These are phyloP conservation scores for Enteromius treurensis DNA, from an alignment of 2,797 vertebrate genomes.

Conservation along the genomic window DNA sequence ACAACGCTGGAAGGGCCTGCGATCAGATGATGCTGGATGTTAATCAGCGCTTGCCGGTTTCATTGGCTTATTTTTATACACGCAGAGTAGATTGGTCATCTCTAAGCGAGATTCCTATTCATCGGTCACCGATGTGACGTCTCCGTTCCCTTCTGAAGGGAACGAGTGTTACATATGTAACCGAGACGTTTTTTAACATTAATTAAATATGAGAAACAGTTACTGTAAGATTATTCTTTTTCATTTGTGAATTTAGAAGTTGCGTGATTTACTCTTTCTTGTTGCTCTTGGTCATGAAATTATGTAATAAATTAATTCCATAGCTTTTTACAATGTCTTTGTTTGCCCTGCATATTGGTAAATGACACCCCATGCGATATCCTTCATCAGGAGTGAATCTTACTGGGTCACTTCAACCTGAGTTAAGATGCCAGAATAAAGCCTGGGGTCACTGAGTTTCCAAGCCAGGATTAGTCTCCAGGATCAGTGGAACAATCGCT, in stretches of 20 bases:
- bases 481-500: constrained; percentile 14
- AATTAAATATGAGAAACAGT: not conserved
- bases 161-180: no score
- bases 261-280: not conserved
- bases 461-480: constrained; percentile 10
- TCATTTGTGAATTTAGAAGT: not conserved
- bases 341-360: not conserved
- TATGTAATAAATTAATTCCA: not conserved
- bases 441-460: not conserved
- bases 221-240: not conserved
- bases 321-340: no score
- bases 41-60: no score
- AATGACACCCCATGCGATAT: not conserved
- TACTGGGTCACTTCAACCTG: not conserved
- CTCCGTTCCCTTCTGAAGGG: no score
- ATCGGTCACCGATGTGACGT: no score
- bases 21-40: no score
- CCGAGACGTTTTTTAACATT: not conserved
- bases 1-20: no score
- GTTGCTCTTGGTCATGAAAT: not conserved
- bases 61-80: no score
- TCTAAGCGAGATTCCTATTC: no score
- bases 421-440: not conserved
- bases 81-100: no score
- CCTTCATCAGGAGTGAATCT: not conserved